A percentile compares a stretch with the other conserved stretches of the same genome.
Evolutionary conservation across 2,797 vertebrate genomes (phyloP).

Genomic region (Ptychobarbus kaznakovi): DNA sequence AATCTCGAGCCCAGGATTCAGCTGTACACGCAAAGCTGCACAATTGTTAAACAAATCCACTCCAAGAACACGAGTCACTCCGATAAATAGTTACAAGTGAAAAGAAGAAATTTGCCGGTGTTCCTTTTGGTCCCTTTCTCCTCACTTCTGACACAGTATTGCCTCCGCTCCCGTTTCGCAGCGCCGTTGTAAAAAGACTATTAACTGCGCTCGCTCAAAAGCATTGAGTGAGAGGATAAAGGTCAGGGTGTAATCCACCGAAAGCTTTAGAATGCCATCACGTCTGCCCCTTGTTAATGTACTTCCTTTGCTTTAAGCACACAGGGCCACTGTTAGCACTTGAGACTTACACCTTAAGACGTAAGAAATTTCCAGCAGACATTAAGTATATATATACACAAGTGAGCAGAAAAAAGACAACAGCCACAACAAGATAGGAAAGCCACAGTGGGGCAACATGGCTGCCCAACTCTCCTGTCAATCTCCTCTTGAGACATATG

Average conservation of each 20-base stretch:
- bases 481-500: slow-evolving; percentile 35
- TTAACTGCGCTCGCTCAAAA: slow-evolving; percentile 44
- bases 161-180: slow-evolving; percentile 14
- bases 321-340: slow-evolving; percentile 51
- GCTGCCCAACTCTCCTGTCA: slow-evolving; percentile 17
- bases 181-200: slow-evolving; percentile 49
- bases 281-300: slow-evolving; percentile 49
- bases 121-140: slow-evolving; percentile 21
- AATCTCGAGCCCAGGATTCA: slow-evolving; percentile 34
- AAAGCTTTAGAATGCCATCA: slow-evolving; percentile 44
- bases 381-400: slow-evolving; percentile 60
- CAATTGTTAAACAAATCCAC: slow-evolving; percentile 49
- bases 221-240: slow-evolving; percentile 42
- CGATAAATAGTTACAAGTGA: slow-evolving; percentile 54
- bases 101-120: slow-evolving; percentile 33
- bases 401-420: slow-evolving; percentile 43
- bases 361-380: slow-evolving; percentile 49
- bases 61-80: slow-evolving; percentile 51
- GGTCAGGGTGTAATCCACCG: slow-evolving; percentile 56
- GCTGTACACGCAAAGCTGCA: slow-evolving; percentile 39
- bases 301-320: slow-evolving; percentile 47
- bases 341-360: slow-evolving; percentile 46
- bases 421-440: slow-evolving; percentile 40
- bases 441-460: slow-evolving; percentile 19
- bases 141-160: slow-evolving; percentile 22